Evolutionary conservation across 2,888 invertebrate species (phyloP), one percentile per base, ranked within the genome.

Genomic region (Schizaphis graminum): DNA sequence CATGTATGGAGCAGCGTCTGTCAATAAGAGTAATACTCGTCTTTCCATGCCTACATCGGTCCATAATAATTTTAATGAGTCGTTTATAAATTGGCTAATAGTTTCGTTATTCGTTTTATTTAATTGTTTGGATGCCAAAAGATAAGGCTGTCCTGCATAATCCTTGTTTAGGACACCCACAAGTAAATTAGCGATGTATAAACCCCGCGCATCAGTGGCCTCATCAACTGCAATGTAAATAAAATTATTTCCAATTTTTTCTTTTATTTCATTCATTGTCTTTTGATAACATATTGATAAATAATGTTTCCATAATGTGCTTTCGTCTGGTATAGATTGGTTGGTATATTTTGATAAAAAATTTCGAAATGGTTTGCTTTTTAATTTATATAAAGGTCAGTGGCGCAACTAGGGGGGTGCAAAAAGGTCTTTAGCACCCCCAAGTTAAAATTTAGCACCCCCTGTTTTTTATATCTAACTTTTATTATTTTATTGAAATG

Each of bases 111-210:
- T 90, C 4, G 61, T 67, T 90, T 67, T 67, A 8, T 90, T 35
- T 3, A 90, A 67, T 90, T 90, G 61, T 90, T 89, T 47, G 67
- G 21, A 49, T 67, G 89, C 47, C 35, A 90, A 90, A 47, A 61
- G 21, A 90, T 90, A n/a, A 47, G 67, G 56, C 0, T 0, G 7
- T n/a, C n/a, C n/a, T n/a, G 56, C 56, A 56, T 24, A 24, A 56
- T 56, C 24, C 5, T 24, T 56, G 7, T 21, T 24, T 56, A 24
- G 24, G 5, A 24, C 24, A 56, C 5, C 24, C 21, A 24, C 56
- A 56, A 56, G 21, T 56, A 56, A 56, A 89, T 47, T 61, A 53
- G 28, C 28, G 7, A 61, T 89, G 61, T 89, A 89, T 61, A 89
- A 61, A 7, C 57, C 61, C 28, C 57, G 21, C 0, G 44, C 8